Evolutionary conservation across 2,888 invertebrate genomes (phyloP).

Genomic region (Pristionchus entomophagus): DNA sequence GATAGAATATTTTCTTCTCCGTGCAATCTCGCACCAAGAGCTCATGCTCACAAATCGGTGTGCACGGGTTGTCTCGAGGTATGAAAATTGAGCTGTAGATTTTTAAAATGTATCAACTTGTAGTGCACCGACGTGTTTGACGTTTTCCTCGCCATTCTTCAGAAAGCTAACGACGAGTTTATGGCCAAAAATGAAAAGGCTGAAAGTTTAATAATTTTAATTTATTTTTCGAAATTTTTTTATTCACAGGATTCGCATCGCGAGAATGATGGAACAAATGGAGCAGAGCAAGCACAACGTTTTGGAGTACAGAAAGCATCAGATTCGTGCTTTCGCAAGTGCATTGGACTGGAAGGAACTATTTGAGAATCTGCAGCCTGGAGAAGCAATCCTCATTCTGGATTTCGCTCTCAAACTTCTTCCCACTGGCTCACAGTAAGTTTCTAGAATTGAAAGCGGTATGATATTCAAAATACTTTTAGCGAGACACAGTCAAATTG

Average conservation of each 20-base stretch:
- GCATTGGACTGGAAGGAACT: background rate
- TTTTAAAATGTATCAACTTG: background rate
- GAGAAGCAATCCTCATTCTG: background rate
- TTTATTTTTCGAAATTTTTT: too few species aligned
- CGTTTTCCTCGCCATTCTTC: background rate
- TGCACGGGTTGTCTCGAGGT: background rate
- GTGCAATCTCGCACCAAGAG: background rate
- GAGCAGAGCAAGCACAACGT: background rate
- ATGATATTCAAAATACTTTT: too few species aligned
- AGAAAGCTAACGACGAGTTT: background rate
- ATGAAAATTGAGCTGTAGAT: background rate
- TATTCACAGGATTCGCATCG: background rate
- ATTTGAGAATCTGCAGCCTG: background rate
- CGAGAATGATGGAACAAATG: background rate
- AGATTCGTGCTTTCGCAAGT: background rate
- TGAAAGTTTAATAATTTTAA: background rate
- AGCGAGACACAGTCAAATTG: background rate
- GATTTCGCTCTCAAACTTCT: background rate
- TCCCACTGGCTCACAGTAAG: background rate
- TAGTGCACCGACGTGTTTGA: background rate
- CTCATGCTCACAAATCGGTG: background rate
- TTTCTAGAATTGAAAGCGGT: background rate
- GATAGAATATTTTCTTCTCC: background rate
- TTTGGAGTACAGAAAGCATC: background rate
- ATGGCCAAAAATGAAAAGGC: background rate